Percentiles rank a stretch among this genome's conserved stretches.
phyloP scores from a whole-genome alignment of 2,113 vertebrate genomes.

The Ibidorhyncha struthersii region DNA sequence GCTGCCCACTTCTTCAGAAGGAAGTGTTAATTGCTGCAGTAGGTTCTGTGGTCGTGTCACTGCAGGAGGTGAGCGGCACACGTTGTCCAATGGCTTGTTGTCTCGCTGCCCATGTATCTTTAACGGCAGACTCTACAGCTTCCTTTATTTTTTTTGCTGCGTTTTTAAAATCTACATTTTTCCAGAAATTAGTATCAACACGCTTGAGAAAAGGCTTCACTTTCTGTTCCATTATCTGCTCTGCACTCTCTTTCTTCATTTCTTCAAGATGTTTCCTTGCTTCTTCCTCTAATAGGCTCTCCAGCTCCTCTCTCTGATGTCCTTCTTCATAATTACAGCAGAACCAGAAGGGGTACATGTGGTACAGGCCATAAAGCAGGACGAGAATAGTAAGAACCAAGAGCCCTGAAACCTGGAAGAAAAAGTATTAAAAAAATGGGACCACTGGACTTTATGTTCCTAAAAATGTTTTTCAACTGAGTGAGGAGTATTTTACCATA shows the following conservation, averaged over 20 bases:
- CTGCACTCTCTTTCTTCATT: neutral
- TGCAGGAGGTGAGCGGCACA: no score
- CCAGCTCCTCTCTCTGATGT: neutral
- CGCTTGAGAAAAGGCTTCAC: neutral
- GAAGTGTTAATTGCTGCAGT: neutral
- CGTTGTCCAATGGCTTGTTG: neutral
- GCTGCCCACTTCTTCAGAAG: neutral
- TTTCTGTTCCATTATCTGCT: neutral
- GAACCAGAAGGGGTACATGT: neutral
- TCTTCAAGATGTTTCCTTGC: neutral
- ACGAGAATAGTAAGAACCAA: fast-evolving
- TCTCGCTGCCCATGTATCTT: fast-evolving
- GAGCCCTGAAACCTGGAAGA: neutral
- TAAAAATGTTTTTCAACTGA: neutral
- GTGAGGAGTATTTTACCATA: neutral
- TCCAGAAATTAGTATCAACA: neutral
- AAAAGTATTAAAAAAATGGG: neutral
- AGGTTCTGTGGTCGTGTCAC: neutral
- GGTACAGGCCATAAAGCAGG: no score
- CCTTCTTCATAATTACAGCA: neutral
- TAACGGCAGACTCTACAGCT: neutral
- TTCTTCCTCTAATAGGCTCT: neutral
- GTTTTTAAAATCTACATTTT: neutral
- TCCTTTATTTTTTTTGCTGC: neutral
- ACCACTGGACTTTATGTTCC: neutral